phyloP scores from a whole-genome alignment of 2,797 vertebrate species.

The Pangasius djambal region DNA sequence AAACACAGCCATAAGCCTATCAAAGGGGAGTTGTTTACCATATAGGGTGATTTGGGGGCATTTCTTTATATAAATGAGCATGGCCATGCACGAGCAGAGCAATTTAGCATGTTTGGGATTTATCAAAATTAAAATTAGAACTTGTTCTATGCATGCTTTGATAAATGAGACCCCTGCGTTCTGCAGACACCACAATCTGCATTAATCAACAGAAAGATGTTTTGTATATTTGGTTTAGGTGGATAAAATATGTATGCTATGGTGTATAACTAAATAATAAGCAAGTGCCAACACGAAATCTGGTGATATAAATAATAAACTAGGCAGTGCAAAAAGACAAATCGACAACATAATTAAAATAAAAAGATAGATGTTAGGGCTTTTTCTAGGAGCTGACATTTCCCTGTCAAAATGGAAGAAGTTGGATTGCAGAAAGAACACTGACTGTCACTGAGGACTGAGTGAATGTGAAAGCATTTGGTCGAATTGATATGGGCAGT shows the following conservation, averaged over 20 bases:
- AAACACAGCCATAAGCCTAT: background rate
- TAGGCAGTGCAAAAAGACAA: background rate
- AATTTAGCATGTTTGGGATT: background rate
- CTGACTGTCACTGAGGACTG: background rate
- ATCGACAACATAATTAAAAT: background rate
- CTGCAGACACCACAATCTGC: background rate
- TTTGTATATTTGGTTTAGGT: background rate
- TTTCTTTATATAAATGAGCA: background rate
- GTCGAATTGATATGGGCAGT: conserved; percentile 37
- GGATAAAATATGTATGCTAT: background rate
- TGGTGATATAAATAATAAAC: background rate
- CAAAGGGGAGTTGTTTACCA: background rate
- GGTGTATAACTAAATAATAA: background rate
- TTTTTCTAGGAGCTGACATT: conserved; percentile 13
- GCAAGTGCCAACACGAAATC: background rate
- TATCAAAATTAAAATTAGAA: background rate
- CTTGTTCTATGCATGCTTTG: background rate
- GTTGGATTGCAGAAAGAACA: background rate
- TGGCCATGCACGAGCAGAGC: background rate
- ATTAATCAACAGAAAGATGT: background rate
- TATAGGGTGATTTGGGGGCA: background rate
- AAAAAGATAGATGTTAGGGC: background rate
- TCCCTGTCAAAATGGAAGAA: conserved; percentile 15
- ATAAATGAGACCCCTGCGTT: background rate
- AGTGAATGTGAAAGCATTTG: conserved; percentile 33